Evolutionary conservation across 2,113 vertebrate species (phyloP).

Genomic region (Gasterosteus nipponicus): DNA sequence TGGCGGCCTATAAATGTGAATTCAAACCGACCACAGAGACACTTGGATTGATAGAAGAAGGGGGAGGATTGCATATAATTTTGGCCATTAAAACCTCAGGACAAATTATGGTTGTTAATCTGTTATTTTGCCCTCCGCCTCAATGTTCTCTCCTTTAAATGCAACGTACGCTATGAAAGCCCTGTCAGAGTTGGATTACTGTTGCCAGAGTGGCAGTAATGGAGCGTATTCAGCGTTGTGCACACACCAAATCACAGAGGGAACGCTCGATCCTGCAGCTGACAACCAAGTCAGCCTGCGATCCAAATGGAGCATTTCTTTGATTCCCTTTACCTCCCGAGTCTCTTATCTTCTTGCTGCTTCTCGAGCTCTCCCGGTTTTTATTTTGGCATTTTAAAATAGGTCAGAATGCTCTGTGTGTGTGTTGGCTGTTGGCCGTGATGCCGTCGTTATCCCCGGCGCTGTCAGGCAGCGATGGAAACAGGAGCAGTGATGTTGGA

Average conservation of each 20-base stretch:
- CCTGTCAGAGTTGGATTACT: conserved; percentile 61
- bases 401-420: conserved; percentile 44
- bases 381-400: conserved; percentile 42
- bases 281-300: neutral
- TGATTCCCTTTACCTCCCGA: conserved; percentile 17
- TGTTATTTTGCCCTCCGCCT: conserved; percentile 75
- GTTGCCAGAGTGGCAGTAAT: conserved; percentile 46
- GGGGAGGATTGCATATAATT: conserved; percentile 67
- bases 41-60: conserved; percentile 68
- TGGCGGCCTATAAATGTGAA: conserved; percentile 67
- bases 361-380: conserved; percentile 17
- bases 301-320: conserved; percentile 13
- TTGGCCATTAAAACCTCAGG: conserved; percentile 78
- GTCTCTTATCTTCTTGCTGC: conserved; percentile 15
- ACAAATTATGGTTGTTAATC: conserved; percentile 81
- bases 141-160: conserved; percentile 40
- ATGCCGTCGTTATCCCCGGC: conserved; percentile 18
- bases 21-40: conserved; percentile 72
- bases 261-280: conserved; percentile 12
- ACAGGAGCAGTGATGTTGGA: neutral
- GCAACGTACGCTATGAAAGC: conserved; percentile 48
- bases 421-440: conserved; percentile 20
- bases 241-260: conserved; percentile 6
- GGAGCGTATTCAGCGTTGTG: neutral
- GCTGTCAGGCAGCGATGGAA: conserved; percentile 3